Percentiles rank a stretch among this genome's conserved stretches.
phyloP scores from a whole-genome alignment of 2,888 invertebrate genomes.

The Tipula lateralis region DNA sequence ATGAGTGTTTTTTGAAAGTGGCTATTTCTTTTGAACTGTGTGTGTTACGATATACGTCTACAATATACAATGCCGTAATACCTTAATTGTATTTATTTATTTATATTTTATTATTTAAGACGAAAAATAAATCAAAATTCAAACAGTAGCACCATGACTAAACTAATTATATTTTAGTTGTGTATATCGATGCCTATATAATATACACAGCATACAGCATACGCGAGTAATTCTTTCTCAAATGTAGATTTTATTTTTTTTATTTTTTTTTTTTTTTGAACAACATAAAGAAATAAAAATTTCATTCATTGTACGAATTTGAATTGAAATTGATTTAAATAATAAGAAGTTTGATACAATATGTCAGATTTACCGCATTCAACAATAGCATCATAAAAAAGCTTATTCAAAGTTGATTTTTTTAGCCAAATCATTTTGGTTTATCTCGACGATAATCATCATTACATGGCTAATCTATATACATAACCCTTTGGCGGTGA shows the following conservation, averaged over 20 bases:
- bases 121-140: neutral
- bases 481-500: neutral
- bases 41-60: too few relatives aligned
- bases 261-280: neutral
- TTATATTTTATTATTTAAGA: neutral
- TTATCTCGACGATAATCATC: neutral
- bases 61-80: neutral
- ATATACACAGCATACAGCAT: too few relatives aligned
- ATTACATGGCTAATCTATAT: neutral
- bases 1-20: too few relatives aligned
- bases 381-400: neutral
- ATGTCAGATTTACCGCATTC: neutral
- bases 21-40: too few relatives aligned
- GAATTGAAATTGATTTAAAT: constrained; percentile 19
- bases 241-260: too few relatives aligned
- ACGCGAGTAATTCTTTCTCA: neutral
- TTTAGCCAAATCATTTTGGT: neutral
- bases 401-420: neutral
- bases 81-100: neutral
- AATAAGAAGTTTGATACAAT: constrained; percentile 11
- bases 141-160: constrained; percentile 24
- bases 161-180: constrained; percentile 2
- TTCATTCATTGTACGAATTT: neutral
- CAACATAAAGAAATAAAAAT: neutral
- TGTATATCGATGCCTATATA: too few relatives aligned